These are phyloP conservation scores for Anticlea derivata DNA, from an alignment of 2,888 invertebrate species.

Conservation along the genomic window DNA sequence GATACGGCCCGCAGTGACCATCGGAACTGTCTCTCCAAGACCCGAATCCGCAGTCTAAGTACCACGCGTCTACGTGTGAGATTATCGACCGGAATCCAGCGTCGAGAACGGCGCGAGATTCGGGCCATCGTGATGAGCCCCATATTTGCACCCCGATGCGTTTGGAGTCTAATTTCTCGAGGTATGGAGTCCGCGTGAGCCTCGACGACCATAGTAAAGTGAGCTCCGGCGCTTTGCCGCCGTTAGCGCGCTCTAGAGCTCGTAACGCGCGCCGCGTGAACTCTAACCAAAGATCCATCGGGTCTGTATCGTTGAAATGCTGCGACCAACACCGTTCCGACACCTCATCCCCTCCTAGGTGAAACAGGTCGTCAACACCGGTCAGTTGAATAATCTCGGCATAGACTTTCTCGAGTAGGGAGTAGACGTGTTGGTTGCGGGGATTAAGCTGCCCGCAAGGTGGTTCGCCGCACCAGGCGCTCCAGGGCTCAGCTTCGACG, in stretches of 20 bases:
- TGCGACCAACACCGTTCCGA: conserved; percentile 92
- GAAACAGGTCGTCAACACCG: conserved; percentile 90
- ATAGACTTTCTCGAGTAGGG: conserved; percentile 89
- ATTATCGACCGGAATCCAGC: conserved; percentile 91
- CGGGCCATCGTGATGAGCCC: conserved; percentile 92
- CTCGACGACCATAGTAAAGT: conserved; percentile 91
- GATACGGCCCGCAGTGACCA: conserved; percentile 94
- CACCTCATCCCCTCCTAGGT: conserved; percentile 93
- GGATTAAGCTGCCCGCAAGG: conserved; percentile 95
- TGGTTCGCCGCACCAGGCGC: conserved; percentile 91
- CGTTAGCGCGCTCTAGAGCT: conserved; percentile 85
- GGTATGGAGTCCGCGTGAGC: conserved; percentile 88
- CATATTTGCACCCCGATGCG: conserved; percentile 89
- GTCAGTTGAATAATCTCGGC: conserved; percentile 89
- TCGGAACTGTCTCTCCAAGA: conserved; percentile 93
- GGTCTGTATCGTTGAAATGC: conserved; percentile 89
- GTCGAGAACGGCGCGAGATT: conserved; percentile 89
- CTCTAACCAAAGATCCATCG: conserved; percentile 91
- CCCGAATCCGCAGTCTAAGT: conserved; percentile 94
- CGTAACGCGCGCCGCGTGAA: conserved; percentile 87
- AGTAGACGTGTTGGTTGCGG: conserved; percentile 90
- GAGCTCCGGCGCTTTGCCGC: conserved; percentile 80
- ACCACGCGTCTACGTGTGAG: conserved; percentile 95
- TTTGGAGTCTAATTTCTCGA: conserved; percentile 80
- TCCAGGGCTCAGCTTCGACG: conserved; percentile 92